Evolutionary conservation across 1,140 invertebrate species (phyloP).

Genomic region (Heliothis virescens): DNA sequence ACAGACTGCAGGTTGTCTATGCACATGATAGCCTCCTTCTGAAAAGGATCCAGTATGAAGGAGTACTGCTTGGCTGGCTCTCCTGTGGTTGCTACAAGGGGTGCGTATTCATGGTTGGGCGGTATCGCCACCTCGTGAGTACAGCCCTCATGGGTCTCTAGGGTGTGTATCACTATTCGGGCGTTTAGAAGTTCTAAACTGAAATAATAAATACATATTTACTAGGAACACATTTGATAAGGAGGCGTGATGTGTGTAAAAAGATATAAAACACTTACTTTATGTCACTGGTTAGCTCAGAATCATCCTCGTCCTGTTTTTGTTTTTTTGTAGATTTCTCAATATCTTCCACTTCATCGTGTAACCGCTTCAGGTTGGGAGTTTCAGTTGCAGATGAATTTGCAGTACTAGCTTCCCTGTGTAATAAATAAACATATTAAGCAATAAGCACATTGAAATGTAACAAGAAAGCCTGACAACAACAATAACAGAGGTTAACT

Average conservation of each 20-base stretch:
- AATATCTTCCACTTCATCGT: slow-evolving; percentile 73
- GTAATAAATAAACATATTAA: slow-evolving; percentile 29
- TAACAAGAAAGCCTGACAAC: background rate
- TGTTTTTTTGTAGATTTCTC: slow-evolving; percentile 66
- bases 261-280: slow-evolving; percentile 62
- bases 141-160: slow-evolving; percentile 96
- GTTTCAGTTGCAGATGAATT: background rate
- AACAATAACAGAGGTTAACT: slow-evolving; percentile 66
- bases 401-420: slow-evolving; percentile 43
- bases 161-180: slow-evolving; percentile 93
- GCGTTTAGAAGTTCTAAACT: slow-evolving; percentile 88
- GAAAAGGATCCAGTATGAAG: slow-evolving; percentile 99
- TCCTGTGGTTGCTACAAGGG: slow-evolving; percentile 87
- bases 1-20: slow-evolving; percentile 99
- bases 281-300: slow-evolving; percentile 71
- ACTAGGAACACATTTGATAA: background rate
- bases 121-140: slow-evolving; percentile 97
- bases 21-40: slow-evolving; percentile 98
- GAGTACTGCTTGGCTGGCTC: slow-evolving; percentile 97
- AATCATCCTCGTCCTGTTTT: slow-evolving; percentile 69
- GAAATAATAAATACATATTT: slow-evolving; percentile 56
- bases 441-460: slow-evolving; percentile 17
- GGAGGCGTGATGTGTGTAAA: background rate
- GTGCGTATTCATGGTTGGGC: slow-evolving; percentile 93
- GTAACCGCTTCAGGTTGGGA: slow-evolving; percentile 65